Evolutionary conservation across 1,140 invertebrate genomes (phyloP), one percentile per base, ranked within the genome.

Genomic region (Papilio aristodemus): DNA sequence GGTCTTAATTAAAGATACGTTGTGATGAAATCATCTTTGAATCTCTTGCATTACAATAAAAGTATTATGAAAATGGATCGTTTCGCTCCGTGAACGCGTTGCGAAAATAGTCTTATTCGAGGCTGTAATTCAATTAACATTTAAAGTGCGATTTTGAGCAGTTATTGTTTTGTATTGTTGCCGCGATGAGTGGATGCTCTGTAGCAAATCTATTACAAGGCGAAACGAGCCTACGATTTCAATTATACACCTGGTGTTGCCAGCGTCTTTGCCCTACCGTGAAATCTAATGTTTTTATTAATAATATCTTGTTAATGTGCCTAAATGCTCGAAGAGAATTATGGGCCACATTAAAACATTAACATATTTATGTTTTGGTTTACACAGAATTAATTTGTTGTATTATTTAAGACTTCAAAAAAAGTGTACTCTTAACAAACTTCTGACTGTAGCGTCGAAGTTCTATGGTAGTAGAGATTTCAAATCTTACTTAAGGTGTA

Each of bases 161-260:
- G 6, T 25, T 32, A 32, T 66, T 66, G 63, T 66, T 14, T 2
- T 17, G 10, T 62, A 32, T 22, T 62, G 60, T 25, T 41, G 22
- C 32, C 11, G 13, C 54, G 17, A 43, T 64, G 17, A 64, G 46
- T 64, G 11, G 25, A 66, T 66, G 19, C 27, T 66, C 43, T 66
- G 63, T 66, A 32, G 62, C 22, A 46, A 46, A 66, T 66, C 63
- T 66, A 27, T 64, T 41, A 25, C 60, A 64, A 64, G 60, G 60
- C 17, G 19, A 64, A 43, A 27, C 38, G 14, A 25, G 38, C 60
- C 60, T 22, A 11, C 11, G 46, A 19, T 41, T 41, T 43, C 41
- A 19, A 17, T 3, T 32, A 32, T 17, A 14, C 41, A 14, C 14
- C n/a, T 17, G 27, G 46, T 46, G 19, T 46, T 22, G 19, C 17